These are phyloP conservation scores for Papilio dardanus DNA, from an alignment of 1,140 invertebrate genomes.

Conservation along the genomic window DNA sequence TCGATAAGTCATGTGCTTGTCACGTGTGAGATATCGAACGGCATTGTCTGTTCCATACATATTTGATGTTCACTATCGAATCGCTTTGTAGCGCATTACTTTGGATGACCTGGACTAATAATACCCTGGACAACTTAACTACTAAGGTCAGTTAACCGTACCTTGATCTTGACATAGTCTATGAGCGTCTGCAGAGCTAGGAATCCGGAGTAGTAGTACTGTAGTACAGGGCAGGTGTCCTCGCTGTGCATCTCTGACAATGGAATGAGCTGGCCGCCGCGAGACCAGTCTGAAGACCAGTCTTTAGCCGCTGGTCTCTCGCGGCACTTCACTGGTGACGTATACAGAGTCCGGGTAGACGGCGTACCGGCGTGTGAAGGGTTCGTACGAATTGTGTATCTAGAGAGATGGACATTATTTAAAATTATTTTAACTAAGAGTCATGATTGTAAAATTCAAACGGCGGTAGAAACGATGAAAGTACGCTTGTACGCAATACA, in stretches of 20 bases:
- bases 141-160: constrained; percentile 50
- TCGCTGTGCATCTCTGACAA: constrained; percentile 80
- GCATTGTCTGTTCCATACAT: no score
- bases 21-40: no score
- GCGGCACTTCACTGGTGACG: constrained; percentile 87
- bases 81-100: no score
- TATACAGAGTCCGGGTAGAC: constrained; percentile 84
- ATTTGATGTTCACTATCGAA: no score
- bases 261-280: constrained; percentile 85
- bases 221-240: constrained; percentile 87
- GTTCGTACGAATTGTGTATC: constrained; percentile 88
- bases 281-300: constrained; percentile 83
- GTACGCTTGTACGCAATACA: no score
- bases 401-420: constrained; percentile 51
- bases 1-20: no score
- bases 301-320: constrained; percentile 79
- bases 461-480: no score
- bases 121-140: background rate
- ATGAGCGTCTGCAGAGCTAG: constrained; percentile 87
- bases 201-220: constrained; percentile 90
- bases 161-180: constrained; percentile 88
- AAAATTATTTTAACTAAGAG: background rate
- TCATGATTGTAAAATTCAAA: no score
- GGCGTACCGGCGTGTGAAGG: constrained; percentile 85
- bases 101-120: no score